These are phyloP conservation scores for Thryonomys swinderianus DNA, from an alignment of 2,113 vertebrate genomes.

Conservation along the genomic window DNA sequence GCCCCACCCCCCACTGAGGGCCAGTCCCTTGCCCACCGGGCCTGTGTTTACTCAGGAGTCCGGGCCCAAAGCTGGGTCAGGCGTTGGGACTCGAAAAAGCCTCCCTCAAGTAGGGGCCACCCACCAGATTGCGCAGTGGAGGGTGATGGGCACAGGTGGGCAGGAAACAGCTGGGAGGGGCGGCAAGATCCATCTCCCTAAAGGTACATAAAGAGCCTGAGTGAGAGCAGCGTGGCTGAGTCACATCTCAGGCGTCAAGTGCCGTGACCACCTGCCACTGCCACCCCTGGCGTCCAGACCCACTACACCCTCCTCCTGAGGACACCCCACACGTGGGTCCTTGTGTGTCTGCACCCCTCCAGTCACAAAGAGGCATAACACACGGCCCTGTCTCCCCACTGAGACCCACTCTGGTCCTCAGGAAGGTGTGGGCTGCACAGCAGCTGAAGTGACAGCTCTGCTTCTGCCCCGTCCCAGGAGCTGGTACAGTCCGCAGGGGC, in stretches of 20 bases:
- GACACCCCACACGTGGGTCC: accelerated
- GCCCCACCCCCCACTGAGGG: not conserved
- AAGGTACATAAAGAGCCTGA: not conserved
- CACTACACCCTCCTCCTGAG: not conserved
- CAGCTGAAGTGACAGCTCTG: not conserved
- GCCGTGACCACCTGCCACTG: accelerated
- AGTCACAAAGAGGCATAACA: not conserved
- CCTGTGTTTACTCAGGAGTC: accelerated
- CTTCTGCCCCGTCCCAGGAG: not conserved
- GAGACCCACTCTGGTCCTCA: accelerated
- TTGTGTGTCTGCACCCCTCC: not conserved
- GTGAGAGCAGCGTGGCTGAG: not conserved
- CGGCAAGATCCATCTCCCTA: too few species aligned
- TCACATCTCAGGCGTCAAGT: not conserved
- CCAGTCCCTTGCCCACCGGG: not conserved
- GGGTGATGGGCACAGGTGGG: accelerated
- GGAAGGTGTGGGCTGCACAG: not conserved
- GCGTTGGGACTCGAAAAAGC: not conserved
- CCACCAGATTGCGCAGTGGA: accelerated
- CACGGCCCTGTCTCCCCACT: not conserved
- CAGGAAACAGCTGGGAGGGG: not conserved
- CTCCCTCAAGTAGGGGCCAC: not conserved
- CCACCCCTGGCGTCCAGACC: not conserved
- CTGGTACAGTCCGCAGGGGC: not conserved
- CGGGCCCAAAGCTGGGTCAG: not conserved